These are phyloP conservation scores for Apostichopus parvimensis DNA, from an alignment of 35 echinoderm and acorn worm species.

Conservation along the genomic window DNA sequence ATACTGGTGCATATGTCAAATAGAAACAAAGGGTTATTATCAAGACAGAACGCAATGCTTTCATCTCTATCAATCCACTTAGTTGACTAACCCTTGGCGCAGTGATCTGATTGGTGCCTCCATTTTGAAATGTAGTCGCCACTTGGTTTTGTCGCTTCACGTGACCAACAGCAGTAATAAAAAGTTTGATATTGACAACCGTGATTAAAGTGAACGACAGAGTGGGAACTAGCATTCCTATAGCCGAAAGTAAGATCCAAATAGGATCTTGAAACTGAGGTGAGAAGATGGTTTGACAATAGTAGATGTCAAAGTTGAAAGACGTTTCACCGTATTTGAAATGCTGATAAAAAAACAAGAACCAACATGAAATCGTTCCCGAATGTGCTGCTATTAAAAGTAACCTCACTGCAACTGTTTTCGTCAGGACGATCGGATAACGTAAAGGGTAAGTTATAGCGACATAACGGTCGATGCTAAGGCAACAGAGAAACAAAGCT, in stretches of 20 bases:
- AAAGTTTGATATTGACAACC: background rate
- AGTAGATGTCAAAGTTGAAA: background rate
- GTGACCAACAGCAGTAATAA: background rate
- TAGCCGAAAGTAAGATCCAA: background rate
- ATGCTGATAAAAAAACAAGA: background rate
- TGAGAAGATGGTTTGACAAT: background rate
- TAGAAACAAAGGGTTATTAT: background rate
- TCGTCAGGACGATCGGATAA: background rate
- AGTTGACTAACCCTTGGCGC: background rate
- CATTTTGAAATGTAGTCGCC: background rate
- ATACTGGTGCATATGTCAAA: background rate
- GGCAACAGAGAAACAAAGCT: conserved; percentile 6
- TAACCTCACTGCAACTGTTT: background rate
- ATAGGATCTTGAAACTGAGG: background rate
- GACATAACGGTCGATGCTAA: background rate
- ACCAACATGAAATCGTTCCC: background rate
- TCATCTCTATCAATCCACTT: background rate
- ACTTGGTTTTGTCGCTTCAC: background rate
- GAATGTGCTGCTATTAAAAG: background rate
- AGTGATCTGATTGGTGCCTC: background rate
- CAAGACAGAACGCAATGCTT: background rate
- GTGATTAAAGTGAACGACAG: background rate
- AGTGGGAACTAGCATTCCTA: background rate
- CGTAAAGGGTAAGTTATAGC: background rate
- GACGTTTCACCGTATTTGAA: background rate